A percentile compares a stretch with the other conserved stretches of the same genome.
Evolutionary conservation across 2,888 invertebrate genomes (phyloP).

Genomic region (Alitta virens): DNA sequence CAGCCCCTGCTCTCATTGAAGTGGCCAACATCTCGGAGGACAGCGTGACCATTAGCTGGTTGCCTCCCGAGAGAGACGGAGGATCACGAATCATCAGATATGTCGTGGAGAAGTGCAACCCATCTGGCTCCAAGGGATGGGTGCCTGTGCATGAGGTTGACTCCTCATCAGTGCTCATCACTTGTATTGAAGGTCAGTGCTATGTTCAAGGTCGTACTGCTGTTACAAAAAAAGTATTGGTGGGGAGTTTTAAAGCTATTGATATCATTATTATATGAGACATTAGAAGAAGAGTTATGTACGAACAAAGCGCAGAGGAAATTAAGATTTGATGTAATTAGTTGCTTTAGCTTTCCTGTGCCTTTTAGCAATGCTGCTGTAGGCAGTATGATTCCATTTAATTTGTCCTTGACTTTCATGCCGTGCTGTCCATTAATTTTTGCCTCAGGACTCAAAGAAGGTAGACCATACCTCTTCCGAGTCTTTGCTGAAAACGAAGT

Average conservation of each 20-base stretch:
- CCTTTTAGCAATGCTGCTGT: no score
- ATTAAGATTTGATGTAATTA: no score
- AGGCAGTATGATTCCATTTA: no score
- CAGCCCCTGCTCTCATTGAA: conserved; percentile 31
- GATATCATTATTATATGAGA: no score
- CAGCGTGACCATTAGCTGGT: conserved; percentile 52
- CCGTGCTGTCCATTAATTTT: no score
- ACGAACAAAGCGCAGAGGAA: no score
- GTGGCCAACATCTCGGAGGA: conserved; percentile 47
- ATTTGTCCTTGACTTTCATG: no score
- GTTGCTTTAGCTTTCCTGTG: no score
- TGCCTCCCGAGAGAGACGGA: conserved; percentile 53
- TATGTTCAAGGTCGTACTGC: no score
- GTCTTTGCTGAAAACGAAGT: conserved; percentile 33
- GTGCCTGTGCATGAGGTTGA: conserved; percentile 27
- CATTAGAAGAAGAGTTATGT: no score
- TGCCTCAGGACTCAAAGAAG: conserved; percentile 28
- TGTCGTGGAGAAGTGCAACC: conserved; percentile 58
- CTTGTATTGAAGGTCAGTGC: conserved; percentile 19
- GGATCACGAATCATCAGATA: conserved; percentile 52
- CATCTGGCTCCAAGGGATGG: conserved; percentile 61
- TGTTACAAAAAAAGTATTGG: no score
- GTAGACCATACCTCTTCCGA: conserved; percentile 31
- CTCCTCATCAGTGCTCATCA: conserved; percentile 27
- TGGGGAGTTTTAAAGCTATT: no score